Evolutionary conservation across 1,140 invertebrate genomes (phyloP), one percentile per base, ranked within the genome.

Genomic region (Mya arenaria): DNA sequence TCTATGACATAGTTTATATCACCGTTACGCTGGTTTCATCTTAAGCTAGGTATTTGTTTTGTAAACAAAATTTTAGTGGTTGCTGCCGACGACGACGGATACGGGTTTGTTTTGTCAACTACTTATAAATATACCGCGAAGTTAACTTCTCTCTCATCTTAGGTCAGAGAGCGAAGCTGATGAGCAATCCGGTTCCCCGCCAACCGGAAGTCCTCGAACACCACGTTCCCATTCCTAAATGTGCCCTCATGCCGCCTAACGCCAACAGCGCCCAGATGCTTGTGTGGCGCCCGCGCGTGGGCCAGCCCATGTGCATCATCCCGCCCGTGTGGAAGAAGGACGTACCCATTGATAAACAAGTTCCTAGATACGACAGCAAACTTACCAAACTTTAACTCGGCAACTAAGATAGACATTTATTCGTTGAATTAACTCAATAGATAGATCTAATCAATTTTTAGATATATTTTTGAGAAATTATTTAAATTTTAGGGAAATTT

Each of bases 221-320:
- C 28, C 90, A 89, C 58, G 82, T 91, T 13, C 85, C 88, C 15
- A 92, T 92, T 48, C 89, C 91, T 30, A 79, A 87, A 19, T 91
- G 90, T 86, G 92, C 92, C 1, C 79, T 93, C n/a, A 89, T 89
- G 69, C 92, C 92, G 34, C 92, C 92, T 4, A 92, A 92, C 74
- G 92, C 92, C 41, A 93, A 93, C 86, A 91, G 88, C 77, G 91
- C 91, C 34, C 92, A 93, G 85, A 89, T 90, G 86, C 82, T 93
- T 19, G 89, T 93, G 2, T 93, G 92, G 92, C 81, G 90, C 41
- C 91, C 92, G n/a, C 63, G 69, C 8, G 37, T 69, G 2, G 92
- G 92, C 0, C 82, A 87, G 17, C 85, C 89, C 23, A 65, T 87
- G 41, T 87, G 87, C 41, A 89, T 91, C 65, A 91, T 91, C 30